Evolutionary conservation across 1,140 invertebrate species (phyloP), one percentile per base, ranked within the genome.

Genomic region (Sycophaga agraensis): DNA sequence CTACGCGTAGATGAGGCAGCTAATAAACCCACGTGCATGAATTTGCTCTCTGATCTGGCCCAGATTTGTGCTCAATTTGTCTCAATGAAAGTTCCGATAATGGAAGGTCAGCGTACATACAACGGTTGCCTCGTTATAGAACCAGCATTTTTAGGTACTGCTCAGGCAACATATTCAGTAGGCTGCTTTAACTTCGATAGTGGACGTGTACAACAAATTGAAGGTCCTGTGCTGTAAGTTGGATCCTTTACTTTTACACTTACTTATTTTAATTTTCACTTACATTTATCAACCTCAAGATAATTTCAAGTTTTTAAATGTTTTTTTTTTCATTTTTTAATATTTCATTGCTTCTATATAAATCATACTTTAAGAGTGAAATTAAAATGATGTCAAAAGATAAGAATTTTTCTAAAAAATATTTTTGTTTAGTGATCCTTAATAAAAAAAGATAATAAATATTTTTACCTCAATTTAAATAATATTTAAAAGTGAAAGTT

Each of bases 181-280:
- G 82, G 82, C 31, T 84, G 83, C 66, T 84, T 84, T 71, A 78
- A 76, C 63, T 82, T 84, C 68, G 72, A 81, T 57, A 71, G 78
- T 24, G 71, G 74, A 11, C 72, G 68, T 19, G 82, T 84, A 48
- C 70, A 73, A 16, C 76, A 79, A 58, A 68, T 77, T 40, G 74
- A 79, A 62, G 59, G 65, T 28, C 40, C 71, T 21, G 42, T 24
- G 21, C 39, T 68, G 78, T 80, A 67, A 77, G 75, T 75, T 66
- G 28, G 7, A 14, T 28, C 16, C 46, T 16, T 34, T 31, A 17
- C 22, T 31, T 24, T 19, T n/a, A n/a, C n/a, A n/a, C n/a, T n/a
- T n/a, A n/a, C n/a, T n/a, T n/a, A n/a, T n/a, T n/a, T n/a, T n/a
- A n/a, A n/a, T n/a, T n/a, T n/a, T n/a, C n/a, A n/a, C n/a, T n/a